These are phyloP conservation scores for Colletes latitarsis DNA, from an alignment of 1,140 invertebrate genomes.

Conservation along the genomic window DNA sequence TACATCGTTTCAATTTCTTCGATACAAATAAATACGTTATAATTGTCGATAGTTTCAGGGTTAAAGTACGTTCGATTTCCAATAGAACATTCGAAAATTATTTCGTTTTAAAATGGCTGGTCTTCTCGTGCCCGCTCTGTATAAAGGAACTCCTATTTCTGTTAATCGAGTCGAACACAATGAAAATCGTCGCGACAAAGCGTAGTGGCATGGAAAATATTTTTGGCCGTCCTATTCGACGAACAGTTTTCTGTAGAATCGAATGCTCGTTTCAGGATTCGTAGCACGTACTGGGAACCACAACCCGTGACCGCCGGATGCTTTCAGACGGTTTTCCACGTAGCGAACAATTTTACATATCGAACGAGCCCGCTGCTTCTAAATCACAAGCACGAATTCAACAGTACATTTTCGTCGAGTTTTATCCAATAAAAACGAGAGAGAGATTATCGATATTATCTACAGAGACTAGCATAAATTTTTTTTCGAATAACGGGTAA, in stretches of 20 bases:
- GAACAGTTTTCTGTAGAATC: not conserved
- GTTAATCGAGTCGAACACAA: no score
- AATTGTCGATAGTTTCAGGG: no score
- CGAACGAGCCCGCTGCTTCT: not conserved
- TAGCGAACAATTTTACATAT: constrained; percentile 29
- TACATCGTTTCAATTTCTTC: no score
- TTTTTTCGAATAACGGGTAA: no score
- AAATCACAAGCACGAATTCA: not conserved
- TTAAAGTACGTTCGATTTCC: no score
- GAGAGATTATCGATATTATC: no score
- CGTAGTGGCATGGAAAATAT: not conserved
- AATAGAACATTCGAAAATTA: no score
- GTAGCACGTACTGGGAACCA: constrained; percentile 33
- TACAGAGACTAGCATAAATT: no score
- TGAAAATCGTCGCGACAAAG: not conserved
- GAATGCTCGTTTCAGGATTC: constrained; percentile 9
- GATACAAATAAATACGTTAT: no score
- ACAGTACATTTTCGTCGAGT: constrained; percentile 11
- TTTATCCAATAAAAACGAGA: not conserved
- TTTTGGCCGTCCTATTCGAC: not conserved
- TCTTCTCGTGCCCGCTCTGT: no score
- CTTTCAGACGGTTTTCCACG: constrained; percentile 44
- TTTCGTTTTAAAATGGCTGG: no score
- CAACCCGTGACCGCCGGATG: constrained; percentile 30
- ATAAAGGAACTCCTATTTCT: no score